Conservation (phyloP, 2,888 invertebrate genomes). For the Pollenia labialis region DNA sequence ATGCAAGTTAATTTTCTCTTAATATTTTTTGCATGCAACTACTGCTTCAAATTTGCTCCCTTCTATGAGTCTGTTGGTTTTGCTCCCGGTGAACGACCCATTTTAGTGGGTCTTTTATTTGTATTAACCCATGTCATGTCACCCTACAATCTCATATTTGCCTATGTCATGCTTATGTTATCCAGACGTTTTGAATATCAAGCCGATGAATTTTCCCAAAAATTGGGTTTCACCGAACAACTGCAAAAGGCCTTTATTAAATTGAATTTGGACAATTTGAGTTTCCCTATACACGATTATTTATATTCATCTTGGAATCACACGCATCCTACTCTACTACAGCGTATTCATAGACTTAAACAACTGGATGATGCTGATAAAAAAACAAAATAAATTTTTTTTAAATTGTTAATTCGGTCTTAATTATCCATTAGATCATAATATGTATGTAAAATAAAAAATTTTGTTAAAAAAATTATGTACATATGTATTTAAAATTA, state of each 20-base stretch:
- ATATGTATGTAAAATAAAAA: no score
- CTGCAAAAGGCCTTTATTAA: conserved; percentile 95
- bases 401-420: no score
- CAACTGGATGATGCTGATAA: conserved; percentile 74
- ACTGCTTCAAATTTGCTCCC: conserved; percentile 88
- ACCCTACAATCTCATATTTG: conserved; percentile 95
- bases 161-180: conserved; percentile 92
- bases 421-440: no score
- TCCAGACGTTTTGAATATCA: conserved; percentile 97
- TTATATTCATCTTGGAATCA: conserved; percentile 97
- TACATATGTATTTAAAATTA: no score
- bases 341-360: conserved; percentile 88
- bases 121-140: conserved; percentile 96
- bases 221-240: conserved; percentile 90
- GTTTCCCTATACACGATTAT: conserved; percentile 97
- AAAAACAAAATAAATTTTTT: conserved; percentile 53
- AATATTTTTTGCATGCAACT: conserved; percentile 88
- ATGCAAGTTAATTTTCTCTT: conserved; percentile 91
- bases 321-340: conserved; percentile 98
- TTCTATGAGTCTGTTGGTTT: conserved; percentile 97
- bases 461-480: no score
- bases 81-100: conserved; percentile 89
- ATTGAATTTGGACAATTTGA: conserved; percentile 96
- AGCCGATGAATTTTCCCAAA: conserved; percentile 96
- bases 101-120: conserved; percentile 95